Percentiles rank a stretch among this genome's conserved stretches.
phyloP scores from a whole-genome alignment of 1,140 invertebrate genomes.

The Plutomurus gul region DNA sequence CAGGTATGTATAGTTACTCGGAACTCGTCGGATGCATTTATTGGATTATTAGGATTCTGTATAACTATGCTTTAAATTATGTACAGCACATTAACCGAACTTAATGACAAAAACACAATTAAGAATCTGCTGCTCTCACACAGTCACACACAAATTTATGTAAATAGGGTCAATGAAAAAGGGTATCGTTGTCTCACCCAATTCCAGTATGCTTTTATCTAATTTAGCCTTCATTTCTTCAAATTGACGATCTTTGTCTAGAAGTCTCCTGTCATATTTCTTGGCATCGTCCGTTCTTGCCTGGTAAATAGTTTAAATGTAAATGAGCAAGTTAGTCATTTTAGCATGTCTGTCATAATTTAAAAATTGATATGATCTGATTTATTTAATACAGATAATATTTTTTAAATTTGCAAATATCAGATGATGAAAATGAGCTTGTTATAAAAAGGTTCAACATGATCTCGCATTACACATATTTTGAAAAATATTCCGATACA shows the following conservation, averaged over 20 bases:
- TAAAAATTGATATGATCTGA: too few relatives aligned
- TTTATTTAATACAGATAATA: background rate
- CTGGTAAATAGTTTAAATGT: conserved; percentile 23
- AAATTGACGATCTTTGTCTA: conserved; percentile 45
- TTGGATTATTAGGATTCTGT: background rate
- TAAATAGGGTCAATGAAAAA: background rate
- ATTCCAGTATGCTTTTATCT: conserved; percentile 44
- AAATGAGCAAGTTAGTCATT: too few relatives aligned
- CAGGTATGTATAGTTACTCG: too few relatives aligned
- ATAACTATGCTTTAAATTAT: background rate
- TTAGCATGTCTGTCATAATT: too few relatives aligned
- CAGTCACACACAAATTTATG: background rate
- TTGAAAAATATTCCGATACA: background rate
- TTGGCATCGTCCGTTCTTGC: conserved; percentile 37
- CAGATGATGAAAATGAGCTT: too few relatives aligned
- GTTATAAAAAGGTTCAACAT: too few relatives aligned
- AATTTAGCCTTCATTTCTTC: conserved; percentile 43
- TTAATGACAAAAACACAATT: background rate
- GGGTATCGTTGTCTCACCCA: conserved; percentile 18
- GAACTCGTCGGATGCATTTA: too few relatives aligned
- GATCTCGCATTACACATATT: background rate
- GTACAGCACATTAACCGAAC: background rate
- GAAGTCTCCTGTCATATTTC: conserved; percentile 33
- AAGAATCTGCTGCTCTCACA: background rate
- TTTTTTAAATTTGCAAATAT: too few relatives aligned